Percentiles rank a stretch among this genome's conserved stretches.
Conservation (phyloP, 2,113 vertebrate species). For the Phrynosoma platyrhinos region DNA sequence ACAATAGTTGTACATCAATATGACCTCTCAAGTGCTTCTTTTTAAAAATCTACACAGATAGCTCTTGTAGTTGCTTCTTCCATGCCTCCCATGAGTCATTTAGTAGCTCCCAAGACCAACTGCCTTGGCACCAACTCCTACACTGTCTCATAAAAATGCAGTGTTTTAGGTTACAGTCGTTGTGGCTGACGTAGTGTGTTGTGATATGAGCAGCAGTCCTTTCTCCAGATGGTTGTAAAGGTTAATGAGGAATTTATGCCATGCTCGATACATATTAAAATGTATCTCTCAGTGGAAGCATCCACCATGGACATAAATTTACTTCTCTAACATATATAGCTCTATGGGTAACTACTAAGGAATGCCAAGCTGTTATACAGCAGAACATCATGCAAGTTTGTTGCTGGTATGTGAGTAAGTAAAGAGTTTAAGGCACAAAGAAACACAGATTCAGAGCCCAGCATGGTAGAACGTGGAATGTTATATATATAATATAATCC, state of each 20-base stretch:
- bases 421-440: accelerated
- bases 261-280: constrained; percentile 66
- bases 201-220: constrained; percentile 57
- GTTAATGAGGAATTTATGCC: constrained; percentile 70
- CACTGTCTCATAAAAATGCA: constrained; percentile 34
- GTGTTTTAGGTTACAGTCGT: constrained; percentile 14
- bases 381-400: constrained; percentile 44
- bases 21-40: not conserved
- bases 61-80: not conserved
- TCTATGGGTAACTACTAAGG: constrained; percentile 64
- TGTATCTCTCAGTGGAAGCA: constrained; percentile 64
- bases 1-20: accelerated
- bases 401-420: not conserved
- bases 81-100: constrained; percentile 18
- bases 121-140: constrained; percentile 42
- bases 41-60: not conserved
- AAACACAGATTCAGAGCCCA: not conserved
- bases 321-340: constrained; percentile 72
- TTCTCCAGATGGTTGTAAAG: constrained; percentile 71
- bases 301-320: constrained; percentile 70
- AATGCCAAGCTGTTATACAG: constrained; percentile 63
- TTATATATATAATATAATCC: not conserved
- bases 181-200: constrained; percentile 44
- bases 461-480: not conserved
- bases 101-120: constrained; percentile 11